Base-by-base conservation (phyloP, 2,797 vertebrate genomes). In the Rhinella marina region DNA sequence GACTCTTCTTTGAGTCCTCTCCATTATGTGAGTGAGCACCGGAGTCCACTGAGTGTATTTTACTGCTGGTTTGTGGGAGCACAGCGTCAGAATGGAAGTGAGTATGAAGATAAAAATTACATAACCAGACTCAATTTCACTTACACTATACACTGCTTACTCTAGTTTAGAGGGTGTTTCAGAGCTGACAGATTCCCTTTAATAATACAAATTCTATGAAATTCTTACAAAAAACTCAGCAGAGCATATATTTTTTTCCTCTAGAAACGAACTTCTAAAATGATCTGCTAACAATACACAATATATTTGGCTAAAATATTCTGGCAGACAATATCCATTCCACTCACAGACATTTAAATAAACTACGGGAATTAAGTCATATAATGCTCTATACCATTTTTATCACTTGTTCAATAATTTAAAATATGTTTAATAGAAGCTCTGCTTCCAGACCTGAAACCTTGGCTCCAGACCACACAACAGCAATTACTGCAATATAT, bases 371-470 rank as follows among this genome's bases (percentile, higher is more conserved):
- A 86, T 82, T 81, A 81, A 86, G 88, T 75, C 77, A 88, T 86
- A 88, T 88, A 88, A 88, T 82, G 27, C 83, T 76, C 83, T 61
- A 19, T 86, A 29, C 77, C 82, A 68, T 86, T 88, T 70, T 85
- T 80, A 88, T 86, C 82, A 79, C 87, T 84, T 79, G 50, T 73
- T 88, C 66, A 88, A 85, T 85, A 85, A 85, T 88, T 88, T 85
- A 66, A n/a, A 41, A 61, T 82, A 84, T 88, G 61, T 68, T 83
- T 87, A 87, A 87, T 84, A 78, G 86, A 59, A 57, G 73, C 64
- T 87, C 81, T 79, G 62, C 75, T 78, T 72, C 62, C 57, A 84
- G 81, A 88, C 52, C 72, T 80, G 64, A 70, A 88, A n/a, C 52
- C 64, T 59, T 84, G 82, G 75, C 82, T 88, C 54, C 75, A 78